Evolutionary conservation across 2,113 vertebrate genomes (phyloP).

Genomic region (Myanophis thanlyinensis): DNA sequence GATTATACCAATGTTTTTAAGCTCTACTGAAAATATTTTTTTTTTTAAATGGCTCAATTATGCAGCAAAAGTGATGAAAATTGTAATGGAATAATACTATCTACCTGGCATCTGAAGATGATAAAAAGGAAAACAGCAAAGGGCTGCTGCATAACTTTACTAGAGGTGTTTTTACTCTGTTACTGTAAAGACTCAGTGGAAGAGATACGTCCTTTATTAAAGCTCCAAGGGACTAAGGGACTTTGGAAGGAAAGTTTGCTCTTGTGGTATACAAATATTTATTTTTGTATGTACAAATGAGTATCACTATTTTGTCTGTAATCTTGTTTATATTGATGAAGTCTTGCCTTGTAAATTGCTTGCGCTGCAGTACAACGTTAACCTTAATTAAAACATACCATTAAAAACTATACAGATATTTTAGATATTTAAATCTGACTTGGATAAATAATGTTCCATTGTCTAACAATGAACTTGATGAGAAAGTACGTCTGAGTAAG

Average conservation of each 20-base stretch:
- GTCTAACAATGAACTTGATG: constrained; percentile 18
- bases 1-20: neutral
- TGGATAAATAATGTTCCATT: constrained; percentile 17
- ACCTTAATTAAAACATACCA: constrained; percentile 24
- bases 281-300: constrained; percentile 16
- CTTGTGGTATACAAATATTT: constrained; percentile 21
- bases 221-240: neutral
- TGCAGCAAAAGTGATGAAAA: neutral
- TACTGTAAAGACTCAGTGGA: neutral
- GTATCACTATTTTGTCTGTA: constrained; percentile 9
- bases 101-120: neutral
- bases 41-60: neutral
- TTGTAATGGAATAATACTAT: neutral
- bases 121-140: neutral
- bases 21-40: neutral
- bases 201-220: neutral
- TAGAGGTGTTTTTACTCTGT: neutral
- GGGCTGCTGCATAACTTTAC: neutral
- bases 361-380: neutral
- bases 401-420: constrained; percentile 23
- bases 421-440: constrained; percentile 10
- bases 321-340: constrained; percentile 14
- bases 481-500: constrained; percentile 1
- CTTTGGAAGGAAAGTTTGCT: neutral
- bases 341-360: constrained; percentile 3